Base-by-base conservation (phyloP, 35 echinoderm and acorn worm species). In the Lytechinus variegatus region DNA sequence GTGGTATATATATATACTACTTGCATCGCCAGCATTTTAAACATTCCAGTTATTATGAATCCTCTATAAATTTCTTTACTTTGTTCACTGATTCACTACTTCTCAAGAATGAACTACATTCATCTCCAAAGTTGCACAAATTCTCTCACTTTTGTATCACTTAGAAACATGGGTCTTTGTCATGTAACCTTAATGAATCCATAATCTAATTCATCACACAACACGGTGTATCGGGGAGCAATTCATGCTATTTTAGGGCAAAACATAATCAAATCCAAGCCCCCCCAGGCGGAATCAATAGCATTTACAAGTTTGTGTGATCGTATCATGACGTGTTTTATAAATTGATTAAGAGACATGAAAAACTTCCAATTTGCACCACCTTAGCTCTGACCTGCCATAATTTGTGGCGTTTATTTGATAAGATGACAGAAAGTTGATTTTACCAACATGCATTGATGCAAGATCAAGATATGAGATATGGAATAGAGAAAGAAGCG, bases 181-280 rank as follows among this genome's bases (percentile, higher is more conserved):
- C 66, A 79, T 79, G 66, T 79, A 24, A 24, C 66, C 7, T 8
- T 79, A 79, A 79, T 79, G 66, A 16, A 79, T 24, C 66, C 16
- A 6, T 79, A 79, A 79, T 79, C 66, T 24, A 79, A 79, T 79
- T 79, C 8, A n/a, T 24, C 5, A 7, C 19, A 79, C 66, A 79
- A 79, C 66, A 79, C 0, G 21, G 66, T n/a, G 19, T 79, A 79
- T 79, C 66, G 14, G 6, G n/a, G 66, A 79, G 66, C 66, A 79
- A 79, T 79, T 79, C 66, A 79, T 79, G 66, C 66, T 79, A 79
- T 79, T 79, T 79, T 79, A 79, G 66, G 66, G 66, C 66, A 79
- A 79, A 79, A 79, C 7, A 79, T 79, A 79, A 79, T 79, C 66
- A 79, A 79, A 79, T 79, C 66, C n/a, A 79, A 72, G 66, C 14